phyloP scores from a whole-genome alignment of 1,140 invertebrate genomes.

The Holotrichia oblita region DNA sequence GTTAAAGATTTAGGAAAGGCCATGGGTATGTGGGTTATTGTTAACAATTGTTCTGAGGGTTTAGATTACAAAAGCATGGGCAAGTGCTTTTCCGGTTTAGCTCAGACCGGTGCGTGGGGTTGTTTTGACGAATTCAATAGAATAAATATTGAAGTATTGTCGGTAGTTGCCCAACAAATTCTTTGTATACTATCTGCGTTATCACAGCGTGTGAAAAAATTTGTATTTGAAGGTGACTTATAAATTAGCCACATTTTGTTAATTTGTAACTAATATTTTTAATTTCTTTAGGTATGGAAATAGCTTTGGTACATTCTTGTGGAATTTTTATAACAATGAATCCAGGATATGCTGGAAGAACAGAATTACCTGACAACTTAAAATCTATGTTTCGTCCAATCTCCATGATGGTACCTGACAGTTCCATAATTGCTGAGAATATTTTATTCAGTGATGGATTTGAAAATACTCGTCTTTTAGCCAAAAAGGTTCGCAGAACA shows the following conservation, averaged over 20 bases:
- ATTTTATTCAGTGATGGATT: slow-evolving; percentile 89
- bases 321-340: slow-evolving; percentile 95
- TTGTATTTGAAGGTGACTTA: slow-evolving; percentile 79
- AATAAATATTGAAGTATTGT: slow-evolving; percentile 90
- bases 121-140: slow-evolving; percentile 93
- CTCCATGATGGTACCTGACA: slow-evolving; percentile 94
- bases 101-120: slow-evolving; percentile 84
- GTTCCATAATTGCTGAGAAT: slow-evolving; percentile 88
- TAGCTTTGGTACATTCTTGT: slow-evolving; percentile 78
- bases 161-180: slow-evolving; percentile 87
- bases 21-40: slow-evolving; percentile 85
- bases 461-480: slow-evolving; percentile 77
- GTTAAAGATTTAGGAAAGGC: slow-evolving; percentile 87
- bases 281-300: slow-evolving; percentile 63
- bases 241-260: neutral
- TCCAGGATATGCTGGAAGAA: slow-evolving; percentile 88
- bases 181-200: slow-evolving; percentile 77
- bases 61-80: slow-evolving; percentile 87
- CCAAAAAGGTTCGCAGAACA: slow-evolving; percentile 72
- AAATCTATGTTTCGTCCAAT: slow-evolving; percentile 95
- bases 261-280: no score
- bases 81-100: slow-evolving; percentile 76
- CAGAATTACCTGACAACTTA: slow-evolving; percentile 90
- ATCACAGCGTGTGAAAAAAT: slow-evolving; percentile 69
- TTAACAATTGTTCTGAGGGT: slow-evolving; percentile 89